phyloP scores from a whole-genome alignment of 1,140 invertebrate species.

The Zaprionus capensis region DNA sequence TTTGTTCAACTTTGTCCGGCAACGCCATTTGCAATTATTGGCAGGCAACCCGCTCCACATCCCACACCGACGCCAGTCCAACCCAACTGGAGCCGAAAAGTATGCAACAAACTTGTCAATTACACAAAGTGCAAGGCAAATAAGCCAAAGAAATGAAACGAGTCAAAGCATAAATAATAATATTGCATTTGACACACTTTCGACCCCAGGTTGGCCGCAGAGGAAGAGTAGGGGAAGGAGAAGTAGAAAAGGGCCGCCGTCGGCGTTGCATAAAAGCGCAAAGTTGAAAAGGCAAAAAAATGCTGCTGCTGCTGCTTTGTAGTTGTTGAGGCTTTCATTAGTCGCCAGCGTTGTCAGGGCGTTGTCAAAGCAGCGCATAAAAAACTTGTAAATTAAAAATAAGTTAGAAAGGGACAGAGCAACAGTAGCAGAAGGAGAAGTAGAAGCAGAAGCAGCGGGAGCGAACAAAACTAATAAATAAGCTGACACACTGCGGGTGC shows the following conservation, averaged over 20 bases:
- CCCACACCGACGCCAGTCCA: not conserved
- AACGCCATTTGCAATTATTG: slow-evolving; percentile 44
- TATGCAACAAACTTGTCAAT: slow-evolving; percentile 54
- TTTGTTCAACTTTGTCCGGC: slow-evolving; percentile 7
- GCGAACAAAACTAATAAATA: slow-evolving; percentile 53
- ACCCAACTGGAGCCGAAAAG: slow-evolving; percentile 24
- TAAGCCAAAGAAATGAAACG: slow-evolving; percentile 27
- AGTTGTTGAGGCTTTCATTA: slow-evolving; percentile 48
- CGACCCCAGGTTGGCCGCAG: slow-evolving; percentile 21
- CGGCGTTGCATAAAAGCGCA: slow-evolving; percentile 49
- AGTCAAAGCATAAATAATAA: slow-evolving; percentile 50
- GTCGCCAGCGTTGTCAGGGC: slow-evolving; percentile 20
- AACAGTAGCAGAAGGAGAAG: not conserved
- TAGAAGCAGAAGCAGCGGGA: not conserved
- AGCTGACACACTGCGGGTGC: slow-evolving; percentile 46
- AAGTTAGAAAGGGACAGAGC: slow-evolving; percentile 21
- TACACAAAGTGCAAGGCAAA: slow-evolving; percentile 49
- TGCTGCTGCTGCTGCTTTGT: slow-evolving; percentile 43
- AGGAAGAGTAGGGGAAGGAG: not conserved
- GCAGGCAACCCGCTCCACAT: slow-evolving; percentile 18
- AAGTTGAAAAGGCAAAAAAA: slow-evolving; percentile 56
- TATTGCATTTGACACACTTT: slow-evolving; percentile 58
- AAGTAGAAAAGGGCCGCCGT: not conserved
- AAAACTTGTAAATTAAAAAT: slow-evolving; percentile 59
- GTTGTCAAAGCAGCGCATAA: slow-evolving; percentile 44